Evolutionary conservation across 2,888 invertebrate genomes (phyloP).

Genomic region (Blomia tropicalis): DNA sequence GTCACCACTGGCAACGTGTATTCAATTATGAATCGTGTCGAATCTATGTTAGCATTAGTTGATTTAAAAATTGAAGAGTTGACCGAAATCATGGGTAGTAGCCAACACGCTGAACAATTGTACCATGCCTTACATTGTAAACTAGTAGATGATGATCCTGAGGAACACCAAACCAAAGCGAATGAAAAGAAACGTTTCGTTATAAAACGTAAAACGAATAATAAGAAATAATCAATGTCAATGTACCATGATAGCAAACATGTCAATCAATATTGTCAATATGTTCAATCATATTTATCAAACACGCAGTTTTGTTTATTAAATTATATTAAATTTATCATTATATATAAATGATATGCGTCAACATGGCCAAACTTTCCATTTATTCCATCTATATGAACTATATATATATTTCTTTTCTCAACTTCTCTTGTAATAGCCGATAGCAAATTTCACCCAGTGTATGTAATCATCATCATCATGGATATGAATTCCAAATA

Average conservation of each 20-base stretch:
- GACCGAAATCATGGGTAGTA: constrained; percentile 49
- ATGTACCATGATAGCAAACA: not conserved
- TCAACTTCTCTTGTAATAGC: too few relatives aligned
- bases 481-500: too few relatives aligned
- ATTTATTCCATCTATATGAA: too few relatives aligned
- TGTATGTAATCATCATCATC: too few relatives aligned
- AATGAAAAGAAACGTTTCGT: not conserved
- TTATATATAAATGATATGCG: too few relatives aligned
- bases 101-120: constrained; percentile 35
- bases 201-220: not conserved
- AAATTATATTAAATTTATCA: too few relatives aligned
- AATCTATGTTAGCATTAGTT: constrained; percentile 45
- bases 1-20: constrained; percentile 69
- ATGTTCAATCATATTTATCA: too few relatives aligned
- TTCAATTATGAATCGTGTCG: constrained; percentile 54
- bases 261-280: too few relatives aligned
- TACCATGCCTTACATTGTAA: constrained; percentile 35
- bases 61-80: constrained; percentile 48
- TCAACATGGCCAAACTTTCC: too few relatives aligned
- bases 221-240: not conserved
- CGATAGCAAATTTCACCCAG: too few relatives aligned
- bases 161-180: not conserved
- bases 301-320: too few relatives aligned
- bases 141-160: not conserved
- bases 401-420: too few relatives aligned